Conservation (phyloP, 2,888 invertebrate species). For the Achlya flavicornis region DNA sequence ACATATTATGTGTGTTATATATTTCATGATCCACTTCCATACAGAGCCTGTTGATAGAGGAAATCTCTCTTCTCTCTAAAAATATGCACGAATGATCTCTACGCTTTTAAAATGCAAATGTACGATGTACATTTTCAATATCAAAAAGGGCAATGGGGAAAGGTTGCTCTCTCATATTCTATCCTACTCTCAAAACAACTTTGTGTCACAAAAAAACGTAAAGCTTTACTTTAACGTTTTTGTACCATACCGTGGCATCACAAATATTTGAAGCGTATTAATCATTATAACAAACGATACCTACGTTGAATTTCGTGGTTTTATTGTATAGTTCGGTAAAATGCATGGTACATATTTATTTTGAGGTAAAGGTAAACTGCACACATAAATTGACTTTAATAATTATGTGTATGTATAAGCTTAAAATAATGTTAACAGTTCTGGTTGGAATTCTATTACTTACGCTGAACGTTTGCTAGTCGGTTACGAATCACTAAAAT, state of each 20-base stretch:
- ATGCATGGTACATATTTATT: too few species aligned
- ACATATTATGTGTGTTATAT: background rate
- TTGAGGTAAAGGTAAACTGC: too few species aligned
- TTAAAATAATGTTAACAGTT: background rate
- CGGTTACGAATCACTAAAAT: conserved; percentile 6
- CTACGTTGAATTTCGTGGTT: too few species aligned
- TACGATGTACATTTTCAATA: conserved; percentile 30
- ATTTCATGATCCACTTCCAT: background rate
- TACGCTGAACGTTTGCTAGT: conserved; percentile 15
- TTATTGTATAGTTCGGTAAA: too few species aligned
- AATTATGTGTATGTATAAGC: background rate
- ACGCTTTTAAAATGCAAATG: conserved; percentile 39
- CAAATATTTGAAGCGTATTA: too few species aligned
- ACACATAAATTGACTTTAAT: too few species aligned
- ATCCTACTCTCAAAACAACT: background rate
- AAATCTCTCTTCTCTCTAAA: conserved; percentile 22
- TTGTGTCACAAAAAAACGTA: too few species aligned
- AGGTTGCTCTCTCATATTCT: conserved; percentile 14
- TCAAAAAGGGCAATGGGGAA: conserved; percentile 21
- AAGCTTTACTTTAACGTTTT: too few species aligned
- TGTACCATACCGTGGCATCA: too few species aligned
- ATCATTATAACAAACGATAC: too few species aligned
- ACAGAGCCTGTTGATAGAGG: conserved; percentile 9
- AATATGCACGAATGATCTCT: conserved; percentile 20
- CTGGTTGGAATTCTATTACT: background rate